Base-by-base conservation (phyloP, 1,140 invertebrate genomes). In the Meteorus sp. region DNA sequence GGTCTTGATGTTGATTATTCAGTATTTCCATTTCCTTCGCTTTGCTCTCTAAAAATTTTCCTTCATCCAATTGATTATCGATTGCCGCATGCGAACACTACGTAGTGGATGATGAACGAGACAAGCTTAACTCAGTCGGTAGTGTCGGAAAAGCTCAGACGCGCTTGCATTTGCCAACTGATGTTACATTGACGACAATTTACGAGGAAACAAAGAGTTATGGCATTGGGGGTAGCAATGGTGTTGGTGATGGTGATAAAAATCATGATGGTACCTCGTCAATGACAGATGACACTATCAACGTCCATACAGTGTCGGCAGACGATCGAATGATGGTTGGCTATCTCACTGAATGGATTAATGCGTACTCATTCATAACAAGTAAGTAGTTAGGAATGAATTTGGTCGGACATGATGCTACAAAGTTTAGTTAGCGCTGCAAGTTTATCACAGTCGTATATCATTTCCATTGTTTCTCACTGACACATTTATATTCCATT, bases 331-430 rank as follows among this genome's bases (percentile, higher is more conserved):
- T 76, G 45, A 75, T 84, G 59, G 79, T 86, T 63, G 85, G 85
- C 56, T 85, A 87, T 70, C 73, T 88, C 58, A 84, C 83, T 35
- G 85, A 88, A 60, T 87, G 86, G 85, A 86, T 88, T 73, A 81
- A 79, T 67, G 83, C 85, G 23, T 85, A 81, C 68, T 72, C 76
- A 53, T 87, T 84, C 69, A 76, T 87, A 56, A 75, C 80, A 72
- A 79, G 85, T 87, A 80, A 83, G 83, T 82, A 72, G 19, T 35
- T 52, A 25, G 25, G 25, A 27, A 9, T 31, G 25, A 37, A 15
- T 37, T 19, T 11, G 35, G 35, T 37, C 31, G 37, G 29, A n/a
- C 15, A 29, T 7, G 3, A 6, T 33, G 13, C n/a, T n/a, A n/a
- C n/a, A n/a, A n/a, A n/a, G n/a, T n/a, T n/a, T 39, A 39, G 35